Percentiles rank a stretch among this genome's conserved stretches.
These are phyloP conservation scores for Drosophila setifemur DNA, from an alignment of 1,140 invertebrate genomes.

Conservation along the genomic window DNA sequence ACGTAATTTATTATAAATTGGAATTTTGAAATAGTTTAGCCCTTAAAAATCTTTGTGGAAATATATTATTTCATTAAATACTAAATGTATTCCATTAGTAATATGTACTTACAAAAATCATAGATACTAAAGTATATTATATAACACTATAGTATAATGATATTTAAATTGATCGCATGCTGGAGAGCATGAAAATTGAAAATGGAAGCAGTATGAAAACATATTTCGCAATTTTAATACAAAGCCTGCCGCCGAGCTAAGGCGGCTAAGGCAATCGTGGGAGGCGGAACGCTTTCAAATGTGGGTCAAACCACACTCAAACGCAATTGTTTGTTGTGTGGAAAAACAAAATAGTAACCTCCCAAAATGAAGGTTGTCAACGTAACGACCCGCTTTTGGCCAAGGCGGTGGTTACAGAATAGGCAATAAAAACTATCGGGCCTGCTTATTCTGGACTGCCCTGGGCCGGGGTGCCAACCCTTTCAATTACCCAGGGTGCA, in stretches of 20 bases:
- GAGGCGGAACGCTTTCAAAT: conserved; percentile 60
- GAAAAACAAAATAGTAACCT: too few relatives aligned
- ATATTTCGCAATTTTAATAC: conserved; percentile 72
- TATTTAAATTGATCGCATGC: too few relatives aligned
- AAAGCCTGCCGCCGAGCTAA: conserved; percentile 59
- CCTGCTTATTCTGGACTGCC: conserved; percentile 34
- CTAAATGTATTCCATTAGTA: too few relatives aligned
- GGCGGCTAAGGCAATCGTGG: conserved; percentile 39
- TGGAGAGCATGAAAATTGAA: conserved; percentile 54
- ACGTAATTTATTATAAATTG: too few relatives aligned
- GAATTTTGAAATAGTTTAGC: too few relatives aligned
- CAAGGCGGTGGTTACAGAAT: conserved; percentile 55
- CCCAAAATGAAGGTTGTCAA: conserved; percentile 71
- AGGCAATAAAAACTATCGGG: conserved; percentile 32
- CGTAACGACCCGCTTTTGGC: conserved; percentile 65
- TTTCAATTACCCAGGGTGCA: conserved; percentile 20
- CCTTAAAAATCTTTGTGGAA: too few relatives aligned
- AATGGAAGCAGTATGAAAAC: conserved; percentile 16
- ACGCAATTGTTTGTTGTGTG: conserved; percentile 45
- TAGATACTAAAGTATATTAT: too few relatives aligned
- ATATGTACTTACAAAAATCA: too few relatives aligned
- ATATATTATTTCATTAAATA: too few relatives aligned
- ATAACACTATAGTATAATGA: too few relatives aligned
- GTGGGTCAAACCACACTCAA: conserved; percentile 60
- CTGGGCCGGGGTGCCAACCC: conserved; percentile 3